Evolutionary conservation across 2,797 vertebrate species (phyloP), one percentile per base, ranked within the genome.

Genomic region (Lindbergichthys nudifrons): DNA sequence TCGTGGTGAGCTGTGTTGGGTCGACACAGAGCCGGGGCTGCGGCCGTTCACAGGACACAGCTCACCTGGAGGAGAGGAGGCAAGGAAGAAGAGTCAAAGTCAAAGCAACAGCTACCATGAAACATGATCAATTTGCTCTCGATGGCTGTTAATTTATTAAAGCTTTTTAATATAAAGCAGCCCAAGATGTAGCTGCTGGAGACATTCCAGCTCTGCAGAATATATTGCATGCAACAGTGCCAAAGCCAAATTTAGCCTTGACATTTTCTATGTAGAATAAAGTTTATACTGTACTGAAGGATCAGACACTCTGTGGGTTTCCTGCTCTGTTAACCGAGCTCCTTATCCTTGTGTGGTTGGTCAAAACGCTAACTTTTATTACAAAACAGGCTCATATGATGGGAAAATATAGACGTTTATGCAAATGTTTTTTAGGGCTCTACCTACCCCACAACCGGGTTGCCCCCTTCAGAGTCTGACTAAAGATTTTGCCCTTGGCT

Each of bases 1-100:
- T 75, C 96, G 96, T 2, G 98, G 98, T 65, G 98, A 99, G 88
- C 97, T 98, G 93, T 97, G 98, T 86, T 99, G 98, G 0, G 97
- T 98, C 7, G 97, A 97, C 48, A 97, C 96, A 0, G 96, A 97
- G 81, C 97, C 97, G 47, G 97, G 97, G 80, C 96, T 96, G 88
- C 96, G 95, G 56, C 98, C 97, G 19, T 99, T 99, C 86, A 99
- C 97, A 59, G 97, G 97, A 86, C 96, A 99, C 0, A 91, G 93
- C 23, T 98, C 98, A 85, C 96, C 98, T 99, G 85, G 54, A 93
- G 92, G 18, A 80, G 15, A 92, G 80, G 39, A n/a, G 8, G 36
- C 36, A 23, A 8, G 58, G 75, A 12, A n/a, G 21, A 23, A 56
- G 67, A 36, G 0, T 26, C 5, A 18, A 48, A 80, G 58, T 53